Conservation (phyloP, 2,113 vertebrate species). For the Actinemys pallida region DNA sequence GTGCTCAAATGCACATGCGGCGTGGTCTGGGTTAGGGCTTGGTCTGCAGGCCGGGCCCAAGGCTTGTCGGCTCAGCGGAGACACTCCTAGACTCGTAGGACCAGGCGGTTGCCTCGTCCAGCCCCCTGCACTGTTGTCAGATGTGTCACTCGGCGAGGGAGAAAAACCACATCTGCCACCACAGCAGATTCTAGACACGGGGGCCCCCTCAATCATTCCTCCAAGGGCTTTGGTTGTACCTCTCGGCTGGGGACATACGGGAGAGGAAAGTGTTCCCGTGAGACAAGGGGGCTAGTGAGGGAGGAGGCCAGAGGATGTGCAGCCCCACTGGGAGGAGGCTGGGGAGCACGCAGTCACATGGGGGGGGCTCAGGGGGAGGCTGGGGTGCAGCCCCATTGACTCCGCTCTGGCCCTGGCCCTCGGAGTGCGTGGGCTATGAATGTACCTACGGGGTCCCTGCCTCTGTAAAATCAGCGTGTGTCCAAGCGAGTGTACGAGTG, state of each 20-base stretch:
- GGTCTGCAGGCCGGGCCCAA: neutral
- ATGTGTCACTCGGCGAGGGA: neutral
- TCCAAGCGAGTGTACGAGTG: neutral
- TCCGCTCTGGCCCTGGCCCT: neutral
- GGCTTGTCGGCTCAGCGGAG: neutral
- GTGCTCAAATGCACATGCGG: fast-evolving
- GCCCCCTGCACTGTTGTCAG: fast-evolving
- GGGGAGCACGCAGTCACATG: neutral
- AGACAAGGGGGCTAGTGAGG: neutral
- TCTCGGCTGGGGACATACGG: neutral
- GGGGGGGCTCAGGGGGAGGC: neutral
- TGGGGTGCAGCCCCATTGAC: neutral
- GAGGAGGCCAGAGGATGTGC: neutral
- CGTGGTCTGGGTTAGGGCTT: neutral
- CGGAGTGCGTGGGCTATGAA: neutral
- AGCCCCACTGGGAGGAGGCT: neutral
- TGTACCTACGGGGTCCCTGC: neutral
- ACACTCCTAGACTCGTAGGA: fast-evolving
- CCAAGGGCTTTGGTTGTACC: no score
- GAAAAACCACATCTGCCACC: neutral
- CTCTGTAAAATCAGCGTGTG: neutral
- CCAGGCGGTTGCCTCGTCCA: neutral
- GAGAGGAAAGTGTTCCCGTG: neutral
- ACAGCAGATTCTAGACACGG: no score
- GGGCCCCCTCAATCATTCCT: no score